phyloP scores from a whole-genome alignment of 2,888 invertebrate species.

The Zygaena filipendulae region DNA sequence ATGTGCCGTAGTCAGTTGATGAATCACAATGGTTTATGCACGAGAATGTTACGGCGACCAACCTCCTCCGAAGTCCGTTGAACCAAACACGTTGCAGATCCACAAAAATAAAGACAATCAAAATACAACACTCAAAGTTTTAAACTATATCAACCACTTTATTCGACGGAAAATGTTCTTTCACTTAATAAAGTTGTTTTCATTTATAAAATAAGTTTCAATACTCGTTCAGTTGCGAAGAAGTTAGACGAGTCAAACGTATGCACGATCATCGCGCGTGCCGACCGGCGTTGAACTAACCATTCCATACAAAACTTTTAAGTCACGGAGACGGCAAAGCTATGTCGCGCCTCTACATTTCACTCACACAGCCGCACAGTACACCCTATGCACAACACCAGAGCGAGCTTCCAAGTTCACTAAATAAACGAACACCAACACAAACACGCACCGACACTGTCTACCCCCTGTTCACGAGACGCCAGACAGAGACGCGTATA shows the following conservation, averaged over 20 bases:
- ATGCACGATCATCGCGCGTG: slow-evolving; percentile 44
- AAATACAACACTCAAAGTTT: slow-evolving; percentile 44
- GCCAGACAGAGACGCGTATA: slow-evolving; percentile 50
- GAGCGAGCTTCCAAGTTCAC: slow-evolving; percentile 66
- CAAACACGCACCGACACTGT: slow-evolving; percentile 56
- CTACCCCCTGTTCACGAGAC: slow-evolving; percentile 64
- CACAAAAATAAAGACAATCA: slow-evolving; percentile 62
- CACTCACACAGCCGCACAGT: slow-evolving; percentile 49
- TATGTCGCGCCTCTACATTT: slow-evolving; percentile 67
- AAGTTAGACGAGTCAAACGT: slow-evolving; percentile 38
- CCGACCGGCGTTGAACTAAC: slow-evolving; percentile 64
- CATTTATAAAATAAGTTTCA: slow-evolving; percentile 23
- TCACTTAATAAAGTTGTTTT: slow-evolving; percentile 26
- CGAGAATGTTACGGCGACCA: slow-evolving; percentile 52
- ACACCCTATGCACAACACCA: slow-evolving; percentile 66
- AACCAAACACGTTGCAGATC: slow-evolving; percentile 66
- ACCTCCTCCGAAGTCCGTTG: slow-evolving; percentile 65
- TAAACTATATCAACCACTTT: slow-evolving; percentile 34
- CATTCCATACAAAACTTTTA: slow-evolving; percentile 65
- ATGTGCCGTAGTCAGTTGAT: slow-evolving; percentile 43
- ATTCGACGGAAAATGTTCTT: slow-evolving; percentile 19
- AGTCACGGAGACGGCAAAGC: slow-evolving; percentile 69
- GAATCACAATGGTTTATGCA: slow-evolving; percentile 48
- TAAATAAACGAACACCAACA: slow-evolving; percentile 68
- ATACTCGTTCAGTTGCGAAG: slow-evolving; percentile 48